Percentiles rank a stretch among this genome's conserved stretches.
phyloP scores from a whole-genome alignment of 2,888 invertebrate genomes.

The Eupithecia insigniata region DNA sequence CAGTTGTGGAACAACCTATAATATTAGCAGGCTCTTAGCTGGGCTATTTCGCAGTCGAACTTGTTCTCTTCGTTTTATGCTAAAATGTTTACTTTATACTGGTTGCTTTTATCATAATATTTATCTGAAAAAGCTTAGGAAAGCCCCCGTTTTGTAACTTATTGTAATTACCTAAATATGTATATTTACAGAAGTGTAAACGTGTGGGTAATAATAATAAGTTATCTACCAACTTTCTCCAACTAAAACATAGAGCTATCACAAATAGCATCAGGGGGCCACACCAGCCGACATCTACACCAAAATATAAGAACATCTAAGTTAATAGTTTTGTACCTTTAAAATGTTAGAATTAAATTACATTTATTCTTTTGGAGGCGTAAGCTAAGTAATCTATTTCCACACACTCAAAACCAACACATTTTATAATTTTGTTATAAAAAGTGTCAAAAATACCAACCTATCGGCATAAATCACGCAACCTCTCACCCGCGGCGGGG shows the following conservation, averaged over 20 bases:
- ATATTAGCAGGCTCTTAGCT: slow-evolving; percentile 1
- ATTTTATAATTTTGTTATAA: slow-evolving; percentile 2
- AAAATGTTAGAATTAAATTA: neutral
- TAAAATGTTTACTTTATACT: slow-evolving; percentile 2
- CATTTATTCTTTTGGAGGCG: neutral
- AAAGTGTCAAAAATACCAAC: slow-evolving; percentile 22
- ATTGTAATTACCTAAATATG: neutral
- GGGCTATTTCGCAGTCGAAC: neutral
- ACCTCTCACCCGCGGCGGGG: neutral
- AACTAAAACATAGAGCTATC: neutral
- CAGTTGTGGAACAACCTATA: slow-evolving; percentile 1
- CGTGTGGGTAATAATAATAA: neutral
- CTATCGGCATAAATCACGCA: neutral
- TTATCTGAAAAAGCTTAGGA: neutral
- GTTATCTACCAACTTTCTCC: neutral
- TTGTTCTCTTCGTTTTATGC: neutral
- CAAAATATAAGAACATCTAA: neutral
- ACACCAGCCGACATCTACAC: neutral
- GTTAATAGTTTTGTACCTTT: no score
- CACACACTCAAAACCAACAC: neutral
- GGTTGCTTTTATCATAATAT: neutral
- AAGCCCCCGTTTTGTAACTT: neutral
- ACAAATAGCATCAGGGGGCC: neutral
- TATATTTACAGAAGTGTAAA: neutral
- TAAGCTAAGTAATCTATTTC: neutral